phyloP scores from a whole-genome alignment of 2,113 vertebrate genomes.

The Cygnus buccinator region DNA sequence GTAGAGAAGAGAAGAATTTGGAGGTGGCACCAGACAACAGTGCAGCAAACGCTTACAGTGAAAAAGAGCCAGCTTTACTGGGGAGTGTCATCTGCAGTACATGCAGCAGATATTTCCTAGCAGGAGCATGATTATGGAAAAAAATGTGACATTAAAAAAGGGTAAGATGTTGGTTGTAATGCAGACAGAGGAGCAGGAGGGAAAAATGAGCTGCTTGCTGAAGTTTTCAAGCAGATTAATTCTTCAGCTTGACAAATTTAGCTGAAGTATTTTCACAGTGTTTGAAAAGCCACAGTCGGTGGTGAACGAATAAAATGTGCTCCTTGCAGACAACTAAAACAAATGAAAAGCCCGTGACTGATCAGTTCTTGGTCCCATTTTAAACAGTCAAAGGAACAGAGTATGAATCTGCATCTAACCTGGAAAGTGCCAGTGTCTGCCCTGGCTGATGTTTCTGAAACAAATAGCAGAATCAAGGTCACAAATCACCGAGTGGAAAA shows the following conservation, averaged over 20 bases:
- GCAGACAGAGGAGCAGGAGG: neutral
- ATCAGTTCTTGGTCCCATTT: neutral
- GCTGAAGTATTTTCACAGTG: neutral
- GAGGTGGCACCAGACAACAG: neutral
- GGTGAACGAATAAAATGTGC: neutral
- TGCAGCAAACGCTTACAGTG: neutral
- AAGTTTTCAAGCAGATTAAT: neutral
- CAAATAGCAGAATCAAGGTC: neutral
- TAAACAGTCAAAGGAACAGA: neutral
- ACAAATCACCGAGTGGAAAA: neutral
- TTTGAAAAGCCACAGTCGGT: neutral
- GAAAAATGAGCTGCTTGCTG: neutral
- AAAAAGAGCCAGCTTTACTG: neutral
- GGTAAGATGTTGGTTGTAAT: neutral
- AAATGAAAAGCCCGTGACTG: neutral
- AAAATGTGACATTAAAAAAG: neutral
- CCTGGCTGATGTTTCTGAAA: neutral
- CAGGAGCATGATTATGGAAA: neutral
- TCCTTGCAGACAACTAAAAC: neutral
- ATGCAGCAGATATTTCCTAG: neutral
- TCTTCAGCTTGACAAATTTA: neutral
- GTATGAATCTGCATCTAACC: neutral
- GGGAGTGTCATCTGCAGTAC: neutral
- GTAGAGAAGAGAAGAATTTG: neutral
- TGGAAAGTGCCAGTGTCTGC: neutral